Base-by-base conservation (phyloP, 2,113 vertebrate species). In the Cathartes aura region DNA sequence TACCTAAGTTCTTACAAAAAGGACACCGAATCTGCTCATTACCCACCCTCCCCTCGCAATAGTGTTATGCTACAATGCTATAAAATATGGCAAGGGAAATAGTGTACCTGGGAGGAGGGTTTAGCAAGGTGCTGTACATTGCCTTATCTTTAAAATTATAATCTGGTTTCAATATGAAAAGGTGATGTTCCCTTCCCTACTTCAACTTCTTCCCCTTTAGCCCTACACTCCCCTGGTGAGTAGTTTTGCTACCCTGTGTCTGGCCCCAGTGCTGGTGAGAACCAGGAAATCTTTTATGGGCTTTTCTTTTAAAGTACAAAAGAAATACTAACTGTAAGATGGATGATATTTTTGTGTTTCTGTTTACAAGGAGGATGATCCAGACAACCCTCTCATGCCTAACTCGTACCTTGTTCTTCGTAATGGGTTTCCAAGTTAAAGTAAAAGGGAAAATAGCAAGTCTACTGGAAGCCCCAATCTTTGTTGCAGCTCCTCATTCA, bases 401-500 rank as follows among this genome's bases (percentile, higher is more conserved):
- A 85, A 99, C 99, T 17, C 98, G 91, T 7, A 59, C 97, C 3
- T 97, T 99, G 70, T 99, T 98, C 98, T 98, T 99, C 36, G 64
- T 97, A n/a, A 98, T 99, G 99, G 99, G 99, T 45, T 99, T 99
- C 97, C 91, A 91, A 15, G 98, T 99, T 50, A 98, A 98, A 40
- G 98, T 99, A 52, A 99, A 99, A 88, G 99, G 99, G 13, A 98
- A 97, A 93, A 93, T 97, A 23, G 99, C 98, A 0, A 97, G 89
- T 67, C 98, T 98, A 0, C 30, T 9, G 13, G 99, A 99, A 81
- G 99, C 99, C 3, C 99, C 99, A 1, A 98, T 99, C 94, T 97
- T 99, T 76, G 99, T 98, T 0, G 99, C 98, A 70, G 99, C 99
- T 16, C 99, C 99, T 48, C 99, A 99, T 94, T 99, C 99, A 36